A percentile compares a stretch with the other conserved stretches of the same genome.
These are phyloP conservation scores for Drosophila sp. DNA, from an alignment of 1,140 invertebrate species.

Conservation along the genomic window DNA sequence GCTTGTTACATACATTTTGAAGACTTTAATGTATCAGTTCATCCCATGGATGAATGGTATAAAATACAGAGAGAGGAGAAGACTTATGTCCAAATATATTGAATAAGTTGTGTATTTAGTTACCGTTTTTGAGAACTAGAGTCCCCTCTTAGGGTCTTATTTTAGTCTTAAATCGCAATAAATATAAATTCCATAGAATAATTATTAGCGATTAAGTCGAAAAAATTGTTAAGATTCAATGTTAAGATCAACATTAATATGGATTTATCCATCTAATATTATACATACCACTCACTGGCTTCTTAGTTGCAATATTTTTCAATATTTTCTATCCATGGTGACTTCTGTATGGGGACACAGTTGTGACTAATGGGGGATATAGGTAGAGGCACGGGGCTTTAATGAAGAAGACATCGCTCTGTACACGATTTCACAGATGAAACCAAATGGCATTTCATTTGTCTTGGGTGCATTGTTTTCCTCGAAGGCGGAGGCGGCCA, in stretches of 20 bases:
- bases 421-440: constrained; percentile 13
- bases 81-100: no score
- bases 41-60: no score
- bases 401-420: constrained; percentile 35
- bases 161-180: no score
- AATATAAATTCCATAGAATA: no score
- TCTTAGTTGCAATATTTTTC: constrained; percentile 4
- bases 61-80: no score
- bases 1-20: no score
- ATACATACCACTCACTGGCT: background rate
- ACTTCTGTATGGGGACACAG: constrained; percentile 19
- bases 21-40: no score
- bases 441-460: constrained; percentile 74
- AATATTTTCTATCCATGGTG: constrained; percentile 25
- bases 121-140: no score
- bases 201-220: no score
- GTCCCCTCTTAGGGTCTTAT: no score
- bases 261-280: background rate
- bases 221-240: no score
- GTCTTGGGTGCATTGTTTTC: constrained; percentile 41
- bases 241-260: background rate
- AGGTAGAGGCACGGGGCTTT: background rate
- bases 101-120: no score
- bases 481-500: constrained; percentile 50
- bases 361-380: constrained; percentile 38